phyloP scores from a whole-genome alignment of 2,113 vertebrate genomes.

The Neodon shergylaensis region DNA sequence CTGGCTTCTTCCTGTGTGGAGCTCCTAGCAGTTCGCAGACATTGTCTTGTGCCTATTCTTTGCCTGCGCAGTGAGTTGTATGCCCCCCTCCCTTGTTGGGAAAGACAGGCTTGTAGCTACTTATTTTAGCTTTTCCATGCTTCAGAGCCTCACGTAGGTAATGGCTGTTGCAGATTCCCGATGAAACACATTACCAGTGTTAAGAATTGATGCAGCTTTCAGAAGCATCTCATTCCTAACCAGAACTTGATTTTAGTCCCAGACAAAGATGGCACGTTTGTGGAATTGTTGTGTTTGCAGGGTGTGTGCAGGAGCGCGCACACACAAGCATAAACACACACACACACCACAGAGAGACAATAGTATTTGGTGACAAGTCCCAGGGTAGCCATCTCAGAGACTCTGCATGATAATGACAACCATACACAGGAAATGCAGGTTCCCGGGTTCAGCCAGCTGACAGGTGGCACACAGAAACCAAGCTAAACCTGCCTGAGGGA shows the following conservation, averaged over 20 bases:
- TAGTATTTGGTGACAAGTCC: background rate
- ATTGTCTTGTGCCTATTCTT: background rate
- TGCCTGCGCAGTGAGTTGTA: background rate
- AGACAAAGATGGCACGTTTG: background rate
- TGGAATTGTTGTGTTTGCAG: background rate
- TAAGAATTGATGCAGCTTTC: conserved; percentile 4
- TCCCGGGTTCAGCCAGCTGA: background rate
- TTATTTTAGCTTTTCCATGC: background rate
- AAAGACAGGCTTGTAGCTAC: background rate
- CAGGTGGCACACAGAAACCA: background rate
- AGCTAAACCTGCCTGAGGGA: background rate
- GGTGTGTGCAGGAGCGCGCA: no score
- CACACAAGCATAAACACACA: no score
- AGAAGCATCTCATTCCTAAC: background rate
- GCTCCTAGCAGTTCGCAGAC: background rate
- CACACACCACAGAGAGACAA: background rate
- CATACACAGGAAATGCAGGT: background rate
- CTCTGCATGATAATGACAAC: background rate
- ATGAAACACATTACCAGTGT: background rate
- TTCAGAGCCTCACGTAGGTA: background rate
- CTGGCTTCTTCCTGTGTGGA: conserved; percentile 11
- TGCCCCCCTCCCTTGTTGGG: background rate
- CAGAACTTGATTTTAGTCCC: background rate
- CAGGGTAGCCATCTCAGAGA: background rate
- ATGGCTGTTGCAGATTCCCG: background rate